phyloP scores from a whole-genome alignment of 2,888 invertebrate genomes.

The Abrostola triplasia region DNA sequence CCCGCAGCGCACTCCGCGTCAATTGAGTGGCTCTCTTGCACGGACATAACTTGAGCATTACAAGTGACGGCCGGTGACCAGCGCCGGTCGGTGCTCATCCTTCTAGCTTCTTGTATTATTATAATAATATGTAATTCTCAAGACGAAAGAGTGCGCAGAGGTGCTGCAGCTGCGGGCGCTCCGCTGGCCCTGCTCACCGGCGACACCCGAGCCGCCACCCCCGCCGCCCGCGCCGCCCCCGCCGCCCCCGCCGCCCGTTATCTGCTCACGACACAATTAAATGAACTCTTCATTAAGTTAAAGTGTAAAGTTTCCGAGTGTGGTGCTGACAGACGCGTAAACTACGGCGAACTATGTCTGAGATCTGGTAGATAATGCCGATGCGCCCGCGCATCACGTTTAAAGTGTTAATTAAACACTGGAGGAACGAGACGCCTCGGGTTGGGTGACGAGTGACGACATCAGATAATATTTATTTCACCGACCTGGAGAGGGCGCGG shows the following conservation, averaged over 20 bases:
- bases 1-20: neutral
- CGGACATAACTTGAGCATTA: neutral
- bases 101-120: too few relatives aligned
- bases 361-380: slow-evolving; percentile 22
- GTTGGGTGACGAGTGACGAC: neutral
- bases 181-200: too few relatives aligned
- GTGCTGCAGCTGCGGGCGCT: too few relatives aligned
- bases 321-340: slow-evolving; percentile 9
- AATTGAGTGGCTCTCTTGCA: slow-evolving; percentile 11
- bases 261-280: slow-evolving; percentile 1
- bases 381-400: slow-evolving; percentile 25
- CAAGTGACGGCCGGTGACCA: too few relatives aligned
- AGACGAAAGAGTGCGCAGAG: too few relatives aligned
- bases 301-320: neutral
- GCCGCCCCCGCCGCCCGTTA: too few relatives aligned
- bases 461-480: too few relatives aligned
- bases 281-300: slow-evolving; percentile 18
- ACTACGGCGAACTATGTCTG: slow-evolving; percentile 13
- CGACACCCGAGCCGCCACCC: too few relatives aligned
- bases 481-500: too few relatives aligned
- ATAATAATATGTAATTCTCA: too few relatives aligned
- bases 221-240: neutral
- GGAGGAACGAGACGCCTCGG: neutral
- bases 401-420: slow-evolving; percentile 17
- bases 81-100: too few relatives aligned